These are phyloP conservation scores for Caprella mutica DNA, from an alignment of 2,888 invertebrate genomes.

Conservation along the genomic window DNA sequence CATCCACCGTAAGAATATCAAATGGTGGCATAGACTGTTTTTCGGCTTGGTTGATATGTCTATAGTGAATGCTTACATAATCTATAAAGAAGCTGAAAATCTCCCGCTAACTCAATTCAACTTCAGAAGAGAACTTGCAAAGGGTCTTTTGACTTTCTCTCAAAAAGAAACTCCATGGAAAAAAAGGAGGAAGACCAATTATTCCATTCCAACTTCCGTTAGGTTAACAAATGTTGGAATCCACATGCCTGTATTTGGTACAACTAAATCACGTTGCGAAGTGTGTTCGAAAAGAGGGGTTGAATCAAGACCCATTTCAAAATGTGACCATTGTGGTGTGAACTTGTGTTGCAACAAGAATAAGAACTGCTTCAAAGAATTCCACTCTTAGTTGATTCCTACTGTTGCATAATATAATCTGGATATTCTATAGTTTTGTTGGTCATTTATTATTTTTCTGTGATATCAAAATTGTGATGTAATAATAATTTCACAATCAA, in stretches of 20 bases:
- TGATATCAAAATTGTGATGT: no score
- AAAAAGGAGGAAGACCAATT: slow-evolving; percentile 3
- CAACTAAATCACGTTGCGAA: neutral
- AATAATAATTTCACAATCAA: no score
- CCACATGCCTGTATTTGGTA: neutral
- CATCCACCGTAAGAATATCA: slow-evolving; percentile 37
- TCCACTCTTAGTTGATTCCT: no score
- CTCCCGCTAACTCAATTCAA: neutral
- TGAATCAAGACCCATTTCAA: neutral
- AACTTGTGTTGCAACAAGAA: neutral
- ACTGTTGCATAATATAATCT: no score
- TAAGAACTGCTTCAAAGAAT: neutral
- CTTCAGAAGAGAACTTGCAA: slow-evolving; percentile 14
- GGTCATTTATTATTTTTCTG: no score
- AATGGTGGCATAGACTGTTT: slow-evolving; percentile 38
- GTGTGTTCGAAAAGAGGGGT: neutral
- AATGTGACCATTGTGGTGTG: no score
- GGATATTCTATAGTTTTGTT: no score
- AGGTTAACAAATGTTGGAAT: neutral
- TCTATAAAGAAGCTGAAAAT: slow-evolving; percentile 9
- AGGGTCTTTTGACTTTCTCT: slow-evolving; percentile 4
- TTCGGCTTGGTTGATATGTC: slow-evolving; percentile 36
- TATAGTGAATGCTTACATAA: slow-evolving; percentile 34
- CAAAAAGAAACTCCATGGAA: neutral
- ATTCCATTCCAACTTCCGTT: neutral